Percentiles rank a stretch among this genome's conserved stretches.
Conservation (phyloP, 2,888 invertebrate genomes). For the Polydrusus pterygomalis region DNA sequence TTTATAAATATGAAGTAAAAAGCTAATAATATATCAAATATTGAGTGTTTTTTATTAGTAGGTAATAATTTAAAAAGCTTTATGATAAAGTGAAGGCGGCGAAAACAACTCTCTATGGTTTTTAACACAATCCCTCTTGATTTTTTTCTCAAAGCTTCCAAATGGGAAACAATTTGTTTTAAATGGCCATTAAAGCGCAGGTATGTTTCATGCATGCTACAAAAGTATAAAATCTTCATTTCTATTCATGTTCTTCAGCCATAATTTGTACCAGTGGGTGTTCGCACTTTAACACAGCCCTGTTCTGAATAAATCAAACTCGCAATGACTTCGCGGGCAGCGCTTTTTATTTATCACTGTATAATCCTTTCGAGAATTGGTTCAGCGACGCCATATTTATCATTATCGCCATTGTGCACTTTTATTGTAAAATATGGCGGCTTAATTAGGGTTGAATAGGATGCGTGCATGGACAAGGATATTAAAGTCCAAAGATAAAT, state of each 20-base stretch:
- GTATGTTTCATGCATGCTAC: slow-evolving; percentile 50
- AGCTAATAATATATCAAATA: no score
- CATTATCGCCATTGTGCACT: slow-evolving; percentile 48
- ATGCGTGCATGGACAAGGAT: neutral
- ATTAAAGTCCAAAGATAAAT: neutral
- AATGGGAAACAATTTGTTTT: slow-evolving; percentile 40
- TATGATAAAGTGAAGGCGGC: no score
- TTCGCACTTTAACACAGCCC: slow-evolving; percentile 64
- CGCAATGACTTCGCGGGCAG: slow-evolving; percentile 58
- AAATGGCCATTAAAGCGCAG: slow-evolving; percentile 41
- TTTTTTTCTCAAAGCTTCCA: neutral
- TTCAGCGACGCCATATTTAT: slow-evolving; percentile 50
- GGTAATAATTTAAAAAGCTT: no score
- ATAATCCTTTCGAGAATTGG: slow-evolving; percentile 53
- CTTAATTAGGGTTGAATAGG: slow-evolving; percentile 29
- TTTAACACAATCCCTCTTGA: neutral
- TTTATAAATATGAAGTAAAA: no score
- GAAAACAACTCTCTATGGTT: no score
- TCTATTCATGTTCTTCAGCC: slow-evolving; percentile 50
- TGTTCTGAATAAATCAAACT: slow-evolving; percentile 63
- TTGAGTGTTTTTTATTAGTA: no score
- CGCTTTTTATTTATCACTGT: slow-evolving; percentile 49
- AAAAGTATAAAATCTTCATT: slow-evolving; percentile 56
- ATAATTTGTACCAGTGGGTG: slow-evolving; percentile 62
- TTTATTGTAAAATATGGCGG: slow-evolving; percentile 43